Evolutionary conservation across 2,888 invertebrate genomes (phyloP), one percentile per base, ranked within the genome.

Genomic region (Pammene aurita): DNA sequence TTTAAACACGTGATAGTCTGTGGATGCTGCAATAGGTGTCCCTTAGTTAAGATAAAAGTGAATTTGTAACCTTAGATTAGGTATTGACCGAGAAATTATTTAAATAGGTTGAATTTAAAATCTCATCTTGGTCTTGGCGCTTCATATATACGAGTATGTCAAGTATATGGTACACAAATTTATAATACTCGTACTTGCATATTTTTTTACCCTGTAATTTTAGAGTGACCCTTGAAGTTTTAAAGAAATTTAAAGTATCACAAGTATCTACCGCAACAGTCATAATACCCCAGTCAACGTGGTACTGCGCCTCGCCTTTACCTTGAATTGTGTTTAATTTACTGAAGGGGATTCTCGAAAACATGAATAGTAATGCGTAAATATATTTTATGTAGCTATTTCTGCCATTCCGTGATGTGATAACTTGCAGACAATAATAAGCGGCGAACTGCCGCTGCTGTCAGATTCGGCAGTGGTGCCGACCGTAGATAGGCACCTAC

Each of bases 361-460:
- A 61, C 14, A 50, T 48, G 61, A 13, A 61, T 38, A 48, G 13
- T n/a, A 16, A 54, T 13, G 5, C 72, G 74, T 52, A 77, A 74
- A 78, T 77, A 77, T 76, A 34, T 38, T 81, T 79, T 73, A 78
- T 78, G 76, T 76, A 56, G 35, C n/a, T n/a, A n/a, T 81, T 79
- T 83, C 84, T 85, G 89, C 89, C 89, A 90, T 90, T 87, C 80
- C 83, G 82, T 84, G 74, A 85, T 90, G 91, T 90, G 89, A 90
- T 90, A 90, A 82, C 82, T 83, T 81, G 84, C 80, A 82, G 74
- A 77, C 76, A 80, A 70, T 26, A 9, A 34, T 85, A 14, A n/a
- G 54, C 34, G 26, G 54, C 16, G 7, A 54, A 1, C 26, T 26
- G 26, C 7, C 18, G 38, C 50, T 13, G 50, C 26, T 9, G 42